Percentiles rank a stretch among this genome's conserved stretches.
Evolutionary conservation across 2,113 vertebrate genomes (phyloP).

Genomic region (human): DNA sequence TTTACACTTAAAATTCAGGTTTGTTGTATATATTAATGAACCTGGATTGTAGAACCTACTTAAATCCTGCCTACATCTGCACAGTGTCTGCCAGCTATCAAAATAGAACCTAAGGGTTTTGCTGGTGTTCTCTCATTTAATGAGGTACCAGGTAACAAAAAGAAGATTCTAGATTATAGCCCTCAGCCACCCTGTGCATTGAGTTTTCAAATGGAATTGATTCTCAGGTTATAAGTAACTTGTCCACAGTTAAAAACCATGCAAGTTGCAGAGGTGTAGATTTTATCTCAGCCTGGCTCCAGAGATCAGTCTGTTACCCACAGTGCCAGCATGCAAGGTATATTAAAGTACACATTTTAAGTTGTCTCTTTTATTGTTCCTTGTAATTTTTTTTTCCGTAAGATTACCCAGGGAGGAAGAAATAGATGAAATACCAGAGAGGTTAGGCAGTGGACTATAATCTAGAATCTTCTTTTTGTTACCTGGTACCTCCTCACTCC

Average conservation of each 20-base stretch:
- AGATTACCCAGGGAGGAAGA: neutral
- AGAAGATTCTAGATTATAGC: neutral
- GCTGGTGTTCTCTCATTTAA: neutral
- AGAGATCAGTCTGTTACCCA: neutral
- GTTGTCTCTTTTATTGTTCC: neutral
- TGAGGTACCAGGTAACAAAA: neutral
- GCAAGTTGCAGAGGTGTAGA: neutral
- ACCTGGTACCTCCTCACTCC: neutral
- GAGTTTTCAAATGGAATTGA: neutral
- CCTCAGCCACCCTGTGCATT: neutral
- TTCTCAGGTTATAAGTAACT: neutral
- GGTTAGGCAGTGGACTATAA: neutral
- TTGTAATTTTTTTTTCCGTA: neutral
- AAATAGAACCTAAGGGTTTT: neutral
- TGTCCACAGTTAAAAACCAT: neutral
- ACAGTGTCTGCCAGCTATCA: neutral
- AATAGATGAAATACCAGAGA: neutral
- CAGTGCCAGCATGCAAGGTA: neutral
- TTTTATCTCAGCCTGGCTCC: neutral
- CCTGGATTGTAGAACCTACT: neutral
- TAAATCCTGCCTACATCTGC: neutral
- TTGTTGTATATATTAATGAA: neutral
- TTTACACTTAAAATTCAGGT: neutral
- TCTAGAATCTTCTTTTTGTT: neutral
- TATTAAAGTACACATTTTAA: too few relatives aligned